phyloP scores from a whole-genome alignment of 2,888 invertebrate species.

The Idaea aversata region DNA sequence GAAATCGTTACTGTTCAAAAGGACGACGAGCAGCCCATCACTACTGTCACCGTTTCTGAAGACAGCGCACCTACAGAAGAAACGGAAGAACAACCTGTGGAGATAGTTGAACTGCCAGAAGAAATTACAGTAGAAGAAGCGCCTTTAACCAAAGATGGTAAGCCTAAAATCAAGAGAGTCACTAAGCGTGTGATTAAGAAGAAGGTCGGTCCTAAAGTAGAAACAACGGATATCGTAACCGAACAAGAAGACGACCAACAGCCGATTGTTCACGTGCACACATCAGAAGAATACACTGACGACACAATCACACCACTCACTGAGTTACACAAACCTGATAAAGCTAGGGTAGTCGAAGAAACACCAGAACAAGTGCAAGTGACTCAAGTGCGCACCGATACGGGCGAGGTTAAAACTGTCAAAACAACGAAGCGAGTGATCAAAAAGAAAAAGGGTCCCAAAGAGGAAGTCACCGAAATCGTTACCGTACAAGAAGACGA shows the following conservation, averaged over 20 bases:
- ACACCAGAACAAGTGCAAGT: conserved; percentile 20
- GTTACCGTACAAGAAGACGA: conserved; percentile 44
- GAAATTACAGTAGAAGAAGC: conserved; percentile 26
- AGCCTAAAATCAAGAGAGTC: conserved; percentile 24
- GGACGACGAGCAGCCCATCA: conserved; percentile 52
- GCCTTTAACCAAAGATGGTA: conserved; percentile 45
- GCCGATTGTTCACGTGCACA: conserved; percentile 19
- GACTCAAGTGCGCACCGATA: conserved; percentile 20
- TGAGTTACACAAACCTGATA: conserved; percentile 15
- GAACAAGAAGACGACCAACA: conserved; percentile 38
- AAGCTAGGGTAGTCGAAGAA: conserved; percentile 16
- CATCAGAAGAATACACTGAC: conserved; percentile 33
- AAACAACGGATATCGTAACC: conserved; percentile 50
- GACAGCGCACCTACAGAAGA: not conserved
- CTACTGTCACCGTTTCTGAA: conserved; percentile 34
- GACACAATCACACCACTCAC: conserved; percentile 27
- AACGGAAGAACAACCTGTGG: conserved; percentile 26
- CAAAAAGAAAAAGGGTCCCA: conserved; percentile 37
- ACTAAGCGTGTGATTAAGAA: conserved; percentile 62
- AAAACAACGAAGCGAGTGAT: conserved; percentile 39
- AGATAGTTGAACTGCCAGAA: conserved; percentile 47
- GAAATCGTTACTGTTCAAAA: conserved; percentile 64
- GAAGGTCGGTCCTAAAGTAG: conserved; percentile 37
- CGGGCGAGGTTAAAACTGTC: conserved; percentile 38
- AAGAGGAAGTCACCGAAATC: conserved; percentile 24